These are phyloP conservation scores for Glaucopsyche alexis DNA, from an alignment of 2,888 invertebrate genomes.

Conservation along the genomic window DNA sequence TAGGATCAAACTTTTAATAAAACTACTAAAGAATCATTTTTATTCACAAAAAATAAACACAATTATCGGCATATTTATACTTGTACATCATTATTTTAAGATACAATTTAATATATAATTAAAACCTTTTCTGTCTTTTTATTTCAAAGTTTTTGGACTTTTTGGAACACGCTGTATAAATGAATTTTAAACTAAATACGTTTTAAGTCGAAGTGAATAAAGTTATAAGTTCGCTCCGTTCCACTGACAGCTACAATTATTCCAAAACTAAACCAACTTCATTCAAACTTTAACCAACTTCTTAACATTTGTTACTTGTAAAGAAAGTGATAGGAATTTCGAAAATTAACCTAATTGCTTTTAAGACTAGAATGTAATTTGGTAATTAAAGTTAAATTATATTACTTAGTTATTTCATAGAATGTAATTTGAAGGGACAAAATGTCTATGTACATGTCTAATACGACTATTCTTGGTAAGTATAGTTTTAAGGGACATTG, in stretches of 20 bases:
- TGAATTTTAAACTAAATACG: constrained; percentile 1
- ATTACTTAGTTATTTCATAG: background rate
- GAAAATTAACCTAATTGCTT: background rate
- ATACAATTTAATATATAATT: no score
- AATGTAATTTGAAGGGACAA: no score
- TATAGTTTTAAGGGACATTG: no score
- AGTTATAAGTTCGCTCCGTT: constrained; percentile 31
- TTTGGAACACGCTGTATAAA: constrained; percentile 20
- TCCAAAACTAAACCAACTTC: constrained; percentile 37
- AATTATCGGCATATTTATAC: no score
- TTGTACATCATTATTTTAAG: no score
- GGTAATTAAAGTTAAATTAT: background rate
- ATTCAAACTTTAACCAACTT: constrained; percentile 39
- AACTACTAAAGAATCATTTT: no score
- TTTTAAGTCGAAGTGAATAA: constrained; percentile 29
- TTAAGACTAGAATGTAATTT: constrained; percentile 26
- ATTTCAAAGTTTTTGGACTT: background rate
- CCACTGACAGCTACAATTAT: constrained; percentile 38
- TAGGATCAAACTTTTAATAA: no score
- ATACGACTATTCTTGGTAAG: no score
- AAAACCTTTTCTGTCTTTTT: background rate
- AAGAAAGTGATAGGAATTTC: constrained; percentile 25
- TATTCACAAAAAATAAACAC: no score
- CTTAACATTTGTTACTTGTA: constrained; percentile 28
- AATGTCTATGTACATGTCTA: no score